Conservation (phyloP, 2,797 vertebrate species). For the Nasua narica region DNA sequence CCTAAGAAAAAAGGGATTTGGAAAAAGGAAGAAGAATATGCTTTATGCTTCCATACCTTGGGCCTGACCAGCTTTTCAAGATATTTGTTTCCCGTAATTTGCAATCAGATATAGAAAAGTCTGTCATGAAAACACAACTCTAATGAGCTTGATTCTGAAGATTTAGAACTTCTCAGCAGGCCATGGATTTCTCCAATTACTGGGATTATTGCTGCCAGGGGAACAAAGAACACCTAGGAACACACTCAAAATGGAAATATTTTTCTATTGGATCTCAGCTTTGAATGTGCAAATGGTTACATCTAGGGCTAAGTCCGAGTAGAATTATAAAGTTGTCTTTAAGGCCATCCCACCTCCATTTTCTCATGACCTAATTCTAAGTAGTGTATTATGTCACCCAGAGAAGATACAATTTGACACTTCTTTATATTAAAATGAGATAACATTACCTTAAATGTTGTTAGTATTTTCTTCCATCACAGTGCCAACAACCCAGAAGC, state of each 20-base stretch:
- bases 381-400: not conserved
- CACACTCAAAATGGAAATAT: not conserved
- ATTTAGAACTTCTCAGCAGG: not conserved
- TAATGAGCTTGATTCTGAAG: conserved; percentile 21
- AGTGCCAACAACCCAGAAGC: not conserved
- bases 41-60: not conserved
- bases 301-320: not conserved
- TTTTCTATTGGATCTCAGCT: conserved; percentile 12
- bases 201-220: not conserved
- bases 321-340: not conserved
- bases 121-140: not conserved
- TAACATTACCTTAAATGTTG: not conserved
- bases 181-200: not conserved
- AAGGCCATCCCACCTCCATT: not conserved
- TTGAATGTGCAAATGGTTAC: not conserved
- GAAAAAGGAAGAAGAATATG: not conserved
- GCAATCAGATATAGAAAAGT: not conserved
- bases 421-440: not conserved
- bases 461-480: not conserved
- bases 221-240: not conserved
- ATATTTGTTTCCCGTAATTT: not conserved
- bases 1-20: not conserved
- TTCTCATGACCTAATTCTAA: not conserved
- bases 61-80: not conserved
- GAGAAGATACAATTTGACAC: not conserved